phyloP scores from a whole-genome alignment of 2,797 vertebrate genomes.

The Periophthalmus magnuspinnatus region DNA sequence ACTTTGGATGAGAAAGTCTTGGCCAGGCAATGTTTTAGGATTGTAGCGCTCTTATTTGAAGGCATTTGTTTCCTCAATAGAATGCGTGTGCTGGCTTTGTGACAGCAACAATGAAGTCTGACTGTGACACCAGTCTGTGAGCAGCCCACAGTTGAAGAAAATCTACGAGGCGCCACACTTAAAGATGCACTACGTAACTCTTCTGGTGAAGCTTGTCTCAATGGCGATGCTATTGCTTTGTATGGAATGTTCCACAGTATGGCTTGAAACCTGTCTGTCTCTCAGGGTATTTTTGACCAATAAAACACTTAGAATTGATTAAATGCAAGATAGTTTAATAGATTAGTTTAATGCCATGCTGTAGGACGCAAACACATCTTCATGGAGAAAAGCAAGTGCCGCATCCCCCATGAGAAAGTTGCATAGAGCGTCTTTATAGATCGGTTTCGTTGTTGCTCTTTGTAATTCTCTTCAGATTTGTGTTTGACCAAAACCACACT shows the following conservation, averaged over 20 bases:
- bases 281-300: no score
- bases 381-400: no score
- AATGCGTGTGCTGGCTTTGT: slow-evolving; percentile 57
- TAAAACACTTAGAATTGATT: no score
- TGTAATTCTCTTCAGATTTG: no score
- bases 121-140: slow-evolving; percentile 36
- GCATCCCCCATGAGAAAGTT: no score
- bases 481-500: no score
- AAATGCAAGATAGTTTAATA: no score
- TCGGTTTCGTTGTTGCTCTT: no score
- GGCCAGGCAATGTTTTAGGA: background rate
- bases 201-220: background rate
- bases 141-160: slow-evolving; percentile 46
- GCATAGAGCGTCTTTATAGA: no score
- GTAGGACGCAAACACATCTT: no score
- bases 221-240: background rate
- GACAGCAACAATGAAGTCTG: slow-evolving; percentile 62
- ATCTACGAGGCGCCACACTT: slow-evolving; percentile 57
- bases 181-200: slow-evolving; percentile 17
- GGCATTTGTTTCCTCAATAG: slow-evolving; percentile 53
- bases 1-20: slow-evolving; percentile 22
- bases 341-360: no score
- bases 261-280: background rate
- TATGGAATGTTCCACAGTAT: background rate
- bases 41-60: slow-evolving; percentile 50